phyloP scores from a whole-genome alignment of 2,113 vertebrate species.

The Nettapus auritus region DNA sequence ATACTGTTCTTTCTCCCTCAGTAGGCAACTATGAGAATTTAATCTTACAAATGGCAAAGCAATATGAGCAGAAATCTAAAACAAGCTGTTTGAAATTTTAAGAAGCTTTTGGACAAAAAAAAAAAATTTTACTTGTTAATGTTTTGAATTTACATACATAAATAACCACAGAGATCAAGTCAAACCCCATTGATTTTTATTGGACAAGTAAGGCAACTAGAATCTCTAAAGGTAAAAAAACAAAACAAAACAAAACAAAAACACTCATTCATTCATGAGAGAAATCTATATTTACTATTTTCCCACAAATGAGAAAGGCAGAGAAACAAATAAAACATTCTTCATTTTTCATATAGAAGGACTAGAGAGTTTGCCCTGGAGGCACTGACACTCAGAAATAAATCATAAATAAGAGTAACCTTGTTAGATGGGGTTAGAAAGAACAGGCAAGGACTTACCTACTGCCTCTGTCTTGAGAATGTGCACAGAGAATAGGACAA shows the following conservation, averaged over 20 bases:
- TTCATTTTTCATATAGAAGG: not conserved
- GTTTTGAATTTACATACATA: not conserved
- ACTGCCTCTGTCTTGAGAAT: constrained; percentile 41
- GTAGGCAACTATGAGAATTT: not conserved
- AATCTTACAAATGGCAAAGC: not conserved
- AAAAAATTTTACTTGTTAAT: not conserved
- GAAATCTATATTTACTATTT: not conserved
- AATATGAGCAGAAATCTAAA: not conserved
- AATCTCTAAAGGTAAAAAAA: constrained; percentile 10
- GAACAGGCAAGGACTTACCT: constrained; percentile 58
- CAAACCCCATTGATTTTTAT: constrained; percentile 27
- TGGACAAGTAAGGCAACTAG: constrained; percentile 4
- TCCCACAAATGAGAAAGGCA: not conserved
- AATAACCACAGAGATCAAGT: not conserved
- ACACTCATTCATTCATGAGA: not conserved
- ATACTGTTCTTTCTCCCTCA: not conserved
- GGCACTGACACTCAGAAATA: not conserved
- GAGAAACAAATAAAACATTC: not conserved
- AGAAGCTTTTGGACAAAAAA: not conserved
- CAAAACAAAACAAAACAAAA: too few species aligned
- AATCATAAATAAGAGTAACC: not conserved
- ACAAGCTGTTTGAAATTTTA: not conserved
- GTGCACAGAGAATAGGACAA: constrained; percentile 40
- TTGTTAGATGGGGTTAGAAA: not conserved
- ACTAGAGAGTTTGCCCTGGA: not conserved